Conservation (phyloP, 2,888 invertebrate genomes). For the Agrochola lota region DNA sequence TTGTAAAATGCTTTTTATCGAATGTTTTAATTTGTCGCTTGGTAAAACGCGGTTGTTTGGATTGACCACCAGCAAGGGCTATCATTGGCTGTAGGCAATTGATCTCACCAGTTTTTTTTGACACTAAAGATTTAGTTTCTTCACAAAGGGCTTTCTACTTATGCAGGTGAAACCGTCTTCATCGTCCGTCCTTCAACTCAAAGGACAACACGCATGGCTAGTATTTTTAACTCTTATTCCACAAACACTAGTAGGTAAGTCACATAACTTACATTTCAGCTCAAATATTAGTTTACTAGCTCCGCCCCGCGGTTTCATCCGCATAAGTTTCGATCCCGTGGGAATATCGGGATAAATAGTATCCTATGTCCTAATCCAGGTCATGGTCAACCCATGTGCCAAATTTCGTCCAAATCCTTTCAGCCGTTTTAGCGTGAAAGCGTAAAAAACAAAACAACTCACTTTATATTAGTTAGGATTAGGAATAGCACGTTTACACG, state of each 20-base stretch:
- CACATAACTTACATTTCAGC: not conserved
- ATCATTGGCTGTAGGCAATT: not conserved
- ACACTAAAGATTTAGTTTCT: not conserved
- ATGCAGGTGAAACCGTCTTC: too few species aligned
- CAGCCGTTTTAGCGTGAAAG: too few species aligned
- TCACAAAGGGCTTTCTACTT: not conserved
- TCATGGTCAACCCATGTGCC: too few species aligned
- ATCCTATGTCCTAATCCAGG: too few species aligned
- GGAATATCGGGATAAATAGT: too few species aligned
- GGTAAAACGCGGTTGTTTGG: not conserved
- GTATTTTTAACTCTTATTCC: slow-evolving; percentile 3
- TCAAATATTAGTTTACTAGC: slow-evolving; percentile 14
- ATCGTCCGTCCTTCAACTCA: too few species aligned
- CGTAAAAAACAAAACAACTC: too few species aligned
- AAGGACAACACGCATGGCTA: not conserved
- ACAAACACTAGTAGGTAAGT: not conserved
- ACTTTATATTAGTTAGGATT: too few species aligned
- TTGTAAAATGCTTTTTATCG: too few species aligned
- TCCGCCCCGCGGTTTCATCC: too few species aligned
- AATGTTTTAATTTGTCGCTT: not conserved
- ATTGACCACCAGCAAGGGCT: not conserved
- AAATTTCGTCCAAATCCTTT: too few species aligned
- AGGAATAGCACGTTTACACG: not conserved
- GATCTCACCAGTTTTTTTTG: not conserved
- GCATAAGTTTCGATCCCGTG: too few species aligned